A percentile compares a stretch with the other conserved stretches of the same genome.
Conservation (phyloP, 1,140 invertebrate genomes). For the Trachelipus rathkii region DNA sequence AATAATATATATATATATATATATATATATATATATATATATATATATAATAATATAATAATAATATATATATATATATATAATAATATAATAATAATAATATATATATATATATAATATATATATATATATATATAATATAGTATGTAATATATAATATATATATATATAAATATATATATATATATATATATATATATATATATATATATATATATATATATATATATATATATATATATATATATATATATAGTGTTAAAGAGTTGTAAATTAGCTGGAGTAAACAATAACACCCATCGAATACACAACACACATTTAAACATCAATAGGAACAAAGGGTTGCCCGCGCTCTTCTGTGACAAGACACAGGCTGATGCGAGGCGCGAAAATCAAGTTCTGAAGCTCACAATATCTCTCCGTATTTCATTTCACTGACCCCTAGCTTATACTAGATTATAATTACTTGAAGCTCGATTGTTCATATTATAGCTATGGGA, state of each 20-base stretch:
- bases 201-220: slow-evolving; percentile 5
- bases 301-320: neutral
- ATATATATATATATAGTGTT: neutral
- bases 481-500: slow-evolving; percentile 3
- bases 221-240: slow-evolving; percentile 5
- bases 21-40: slow-evolving; percentile 5
- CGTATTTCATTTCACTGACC: neutral
- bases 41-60: neutral
- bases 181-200: neutral
- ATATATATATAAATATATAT: neutral
- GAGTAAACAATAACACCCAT: neutral
- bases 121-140: neutral
- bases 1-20: slow-evolving; percentile 5
- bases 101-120: no score
- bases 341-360: slow-evolving; percentile 6
- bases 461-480: neutral
- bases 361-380: neutral
- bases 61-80: neutral
- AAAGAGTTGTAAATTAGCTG: neutral
- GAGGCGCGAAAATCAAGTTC: neutral
- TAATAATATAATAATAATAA: no score
- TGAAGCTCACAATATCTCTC: neutral
- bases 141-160: neutral
- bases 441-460: neutral
- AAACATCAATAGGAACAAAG: slow-evolving; percentile 13